Evolutionary conservation across 2,113 vertebrate genomes (phyloP), one percentile per base, ranked within the genome.

Genomic region (Prionailurus bengalensis): DNA sequence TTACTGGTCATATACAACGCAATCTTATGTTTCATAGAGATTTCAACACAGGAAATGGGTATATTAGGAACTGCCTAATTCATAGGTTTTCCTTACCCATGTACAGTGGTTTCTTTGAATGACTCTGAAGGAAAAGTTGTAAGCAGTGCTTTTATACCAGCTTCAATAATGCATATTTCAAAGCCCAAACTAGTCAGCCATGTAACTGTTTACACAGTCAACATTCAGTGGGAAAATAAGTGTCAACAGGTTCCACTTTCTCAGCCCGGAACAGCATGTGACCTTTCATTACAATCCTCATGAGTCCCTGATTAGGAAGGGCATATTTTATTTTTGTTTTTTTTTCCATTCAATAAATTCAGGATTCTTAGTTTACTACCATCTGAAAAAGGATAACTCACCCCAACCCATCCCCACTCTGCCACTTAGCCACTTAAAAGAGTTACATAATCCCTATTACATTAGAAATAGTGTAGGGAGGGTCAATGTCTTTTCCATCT

Each of bases 21-120:
- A 96, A 98, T 91, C 94, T 98, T 98, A 97, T 42, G 80, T 98
- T 98, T 98, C 98, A 90, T 14, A 3, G 23, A 84, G 97, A 98
- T 98, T 98, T 98, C 98, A 98, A 96, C 94, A 97, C 74, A 95
- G 97, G 98, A 98, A 98, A 97, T 5, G 7, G 88, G 94, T 97
- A 96, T 94, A 97, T 92, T 96, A 98, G 91, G 97, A 98, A 95
- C 65, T 89, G 76, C 96, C 97, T 96, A 97, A 98, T 98, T 98
- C 96, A 95, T 96, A 95, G 71, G 66, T 83, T 97, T 98, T 97
- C 94, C 95, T 1, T 12, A 98, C 80, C 83, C 76, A 95, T 80
- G 82, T 83, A 92, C 96, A 98, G 98, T 31, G 58, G 81, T 95
- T 98, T 97, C 96, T 98, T 88, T 97, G 95, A 97, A 95, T 92